Conservation (phyloP, 2,888 invertebrate genomes). For the Zeuzera pyrina region DNA sequence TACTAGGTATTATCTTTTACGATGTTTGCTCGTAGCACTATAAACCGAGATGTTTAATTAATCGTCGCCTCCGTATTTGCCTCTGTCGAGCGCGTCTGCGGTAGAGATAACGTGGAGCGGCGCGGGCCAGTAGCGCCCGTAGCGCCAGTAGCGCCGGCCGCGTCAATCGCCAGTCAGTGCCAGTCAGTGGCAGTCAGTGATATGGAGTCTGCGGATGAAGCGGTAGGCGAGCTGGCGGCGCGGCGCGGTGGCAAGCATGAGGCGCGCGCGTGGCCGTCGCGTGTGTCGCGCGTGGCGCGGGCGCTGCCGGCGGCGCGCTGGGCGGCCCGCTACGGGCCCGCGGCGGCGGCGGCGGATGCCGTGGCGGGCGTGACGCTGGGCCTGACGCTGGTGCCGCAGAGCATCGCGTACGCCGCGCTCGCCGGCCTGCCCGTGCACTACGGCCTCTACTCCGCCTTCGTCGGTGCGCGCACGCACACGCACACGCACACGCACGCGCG, state of each 20-base stretch:
- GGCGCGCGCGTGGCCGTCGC: conserved; percentile 19
- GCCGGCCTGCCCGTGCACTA: conserved; percentile 91
- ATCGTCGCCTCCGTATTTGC: too few relatives aligned
- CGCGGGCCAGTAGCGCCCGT: too few relatives aligned
- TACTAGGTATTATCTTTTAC: too few relatives aligned
- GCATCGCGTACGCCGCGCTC: conserved; percentile 91
- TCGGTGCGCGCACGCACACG: too few relatives aligned
- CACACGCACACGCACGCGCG: too few relatives aligned
- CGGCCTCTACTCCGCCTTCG: conserved; percentile 93
- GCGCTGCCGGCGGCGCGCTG: conserved; percentile 74
- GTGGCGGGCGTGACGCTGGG: conserved; percentile 93
- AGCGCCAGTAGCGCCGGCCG: conserved; percentile 3
- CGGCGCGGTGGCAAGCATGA: too few relatives aligned
- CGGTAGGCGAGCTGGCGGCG: too few relatives aligned
- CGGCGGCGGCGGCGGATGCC: conserved; percentile 82
- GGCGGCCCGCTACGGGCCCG: conserved; percentile 79
- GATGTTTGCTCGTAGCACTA: too few relatives aligned
- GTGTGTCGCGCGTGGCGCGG: conserved; percentile 24
- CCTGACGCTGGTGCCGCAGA: conserved; percentile 93
- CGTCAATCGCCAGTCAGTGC: conserved; percentile 2
- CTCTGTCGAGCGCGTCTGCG: too few relatives aligned
- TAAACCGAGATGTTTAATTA: too few relatives aligned
- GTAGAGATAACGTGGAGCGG: too few relatives aligned
- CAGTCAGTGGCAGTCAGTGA: conserved; percentile 1
- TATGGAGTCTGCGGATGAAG: too few relatives aligned